Conservation (phyloP, 2,797 vertebrate genomes). For the Eulemur coronatus region DNA sequence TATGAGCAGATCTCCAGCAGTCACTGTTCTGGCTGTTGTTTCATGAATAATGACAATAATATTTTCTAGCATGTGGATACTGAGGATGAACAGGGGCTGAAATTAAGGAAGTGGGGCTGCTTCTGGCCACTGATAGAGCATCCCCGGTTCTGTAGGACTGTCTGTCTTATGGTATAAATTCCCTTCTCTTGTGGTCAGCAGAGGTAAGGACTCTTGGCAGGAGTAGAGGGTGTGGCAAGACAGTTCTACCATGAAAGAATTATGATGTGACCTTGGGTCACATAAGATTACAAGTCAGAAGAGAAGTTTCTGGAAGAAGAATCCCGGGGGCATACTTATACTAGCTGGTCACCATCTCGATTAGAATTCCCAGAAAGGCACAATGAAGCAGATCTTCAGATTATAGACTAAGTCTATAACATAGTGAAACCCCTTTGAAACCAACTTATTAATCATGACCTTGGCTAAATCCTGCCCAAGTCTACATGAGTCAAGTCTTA, state of each 20-base stretch:
- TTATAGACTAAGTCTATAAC: neutral
- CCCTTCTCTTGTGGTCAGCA: neutral
- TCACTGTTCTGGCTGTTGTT: neutral
- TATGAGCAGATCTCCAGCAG: neutral
- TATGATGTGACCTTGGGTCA: neutral
- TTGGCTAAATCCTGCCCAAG: neutral
- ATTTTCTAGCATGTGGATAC: neutral
- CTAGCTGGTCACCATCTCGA: neutral
- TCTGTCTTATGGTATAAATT: neutral
- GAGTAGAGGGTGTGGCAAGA: neutral
- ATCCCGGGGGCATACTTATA: neutral
- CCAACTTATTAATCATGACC: neutral
- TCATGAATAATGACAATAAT: neutral
- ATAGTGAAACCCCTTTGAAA: neutral
- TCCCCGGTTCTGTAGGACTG: neutral
- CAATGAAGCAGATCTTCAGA: neutral
- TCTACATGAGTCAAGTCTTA: neutral
- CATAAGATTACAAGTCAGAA: neutral
- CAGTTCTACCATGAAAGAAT: neutral
- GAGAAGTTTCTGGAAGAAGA: slow-evolving; percentile 32
- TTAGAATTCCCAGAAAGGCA: neutral
- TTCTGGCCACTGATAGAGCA: neutral
- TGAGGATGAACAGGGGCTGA: neutral
- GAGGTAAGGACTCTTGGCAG: neutral
- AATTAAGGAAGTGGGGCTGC: neutral